Percentiles rank a stretch among this genome's conserved stretches.
These are phyloP conservation scores for Oeneis ivallda DNA, from an alignment of 2,888 invertebrate species.

Conservation along the genomic window DNA sequence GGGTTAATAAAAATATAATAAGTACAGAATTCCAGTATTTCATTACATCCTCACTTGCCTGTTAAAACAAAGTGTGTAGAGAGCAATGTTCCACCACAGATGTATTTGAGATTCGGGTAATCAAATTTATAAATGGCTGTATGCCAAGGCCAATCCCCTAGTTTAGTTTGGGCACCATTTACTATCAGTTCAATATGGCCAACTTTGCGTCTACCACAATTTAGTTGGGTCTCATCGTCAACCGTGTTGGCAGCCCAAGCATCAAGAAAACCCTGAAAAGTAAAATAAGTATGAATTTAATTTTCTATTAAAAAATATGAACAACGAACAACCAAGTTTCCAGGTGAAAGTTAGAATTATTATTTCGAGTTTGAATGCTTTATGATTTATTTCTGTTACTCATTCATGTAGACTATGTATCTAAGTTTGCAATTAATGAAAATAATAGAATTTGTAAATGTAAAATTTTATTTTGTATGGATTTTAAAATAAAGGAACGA, in stretches of 20 bases:
- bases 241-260: conserved; percentile 15
- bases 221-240: conserved; percentile 37
- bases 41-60: conserved; percentile 52
- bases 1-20: too few relatives aligned
- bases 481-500: too few relatives aligned
- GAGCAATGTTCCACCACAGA: conserved; percentile 64
- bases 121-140: conserved; percentile 54
- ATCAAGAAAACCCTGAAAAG: conserved; percentile 27
- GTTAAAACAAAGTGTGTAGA: conserved; percentile 56
- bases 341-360: too few relatives aligned
- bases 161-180: conserved; percentile 53
- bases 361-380: too few relatives aligned
- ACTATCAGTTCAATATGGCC: conserved; percentile 57
- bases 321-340: too few relatives aligned
- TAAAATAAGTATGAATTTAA: too few relatives aligned
- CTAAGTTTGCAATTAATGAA: too few relatives aligned
- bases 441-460: too few relatives aligned
- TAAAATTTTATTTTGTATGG: too few relatives aligned
- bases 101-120: conserved; percentile 48
- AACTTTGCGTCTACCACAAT: conserved; percentile 56
- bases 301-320: too few relatives aligned
- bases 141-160: conserved; percentile 73
- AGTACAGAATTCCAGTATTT: background rate
- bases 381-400: too few relatives aligned
- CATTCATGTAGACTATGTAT: too few relatives aligned